phyloP scores from a whole-genome alignment of 2,797 vertebrate genomes.

The Myotis findleyi region DNA sequence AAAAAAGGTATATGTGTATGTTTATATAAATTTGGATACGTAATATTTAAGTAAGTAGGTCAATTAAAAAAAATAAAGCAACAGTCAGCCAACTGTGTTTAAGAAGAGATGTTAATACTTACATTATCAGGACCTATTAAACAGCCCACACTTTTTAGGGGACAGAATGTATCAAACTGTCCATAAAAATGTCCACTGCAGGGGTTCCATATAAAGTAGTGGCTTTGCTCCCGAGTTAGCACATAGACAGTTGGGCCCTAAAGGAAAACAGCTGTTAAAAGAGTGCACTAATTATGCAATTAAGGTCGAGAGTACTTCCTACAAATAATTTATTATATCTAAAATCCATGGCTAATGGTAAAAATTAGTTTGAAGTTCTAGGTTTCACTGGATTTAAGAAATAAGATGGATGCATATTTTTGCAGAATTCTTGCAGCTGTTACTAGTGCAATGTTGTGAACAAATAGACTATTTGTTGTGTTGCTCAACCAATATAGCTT shows the following conservation, averaged over 20 bases:
- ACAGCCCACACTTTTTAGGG: constrained; percentile 93
- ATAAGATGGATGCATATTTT: not conserved
- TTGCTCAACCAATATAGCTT: not conserved
- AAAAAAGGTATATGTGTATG: not conserved
- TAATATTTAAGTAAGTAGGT: constrained; percentile 10
- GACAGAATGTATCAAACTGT: constrained; percentile 98
- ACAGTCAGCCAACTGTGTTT: not conserved
- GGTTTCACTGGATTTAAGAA: not conserved
- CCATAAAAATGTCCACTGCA: constrained; percentile 94
- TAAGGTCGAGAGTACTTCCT: not conserved
- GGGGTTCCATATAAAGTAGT: constrained; percentile 97
- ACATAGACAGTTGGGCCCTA: constrained; percentile 96
- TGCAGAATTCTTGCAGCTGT: not conserved
- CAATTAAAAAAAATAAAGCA: not conserved
- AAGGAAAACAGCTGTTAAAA: constrained; percentile 54
- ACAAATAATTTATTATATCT: constrained; percentile 16
- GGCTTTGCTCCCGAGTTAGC: constrained; percentile 93
- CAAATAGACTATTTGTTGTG: not conserved
- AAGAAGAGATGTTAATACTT: constrained; percentile 83
- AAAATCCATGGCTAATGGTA: constrained; percentile 1
- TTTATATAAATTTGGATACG: not conserved
- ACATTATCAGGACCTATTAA: constrained; percentile 95
- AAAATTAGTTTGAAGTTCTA: constrained; percentile 47
- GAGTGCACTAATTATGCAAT: not conserved
- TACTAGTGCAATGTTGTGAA: not conserved